A percentile compares a stretch with the other conserved stretches of the same genome.
Evolutionary conservation across 1,140 invertebrate species (phyloP).

Genomic region (Helicoverpa zea): DNA sequence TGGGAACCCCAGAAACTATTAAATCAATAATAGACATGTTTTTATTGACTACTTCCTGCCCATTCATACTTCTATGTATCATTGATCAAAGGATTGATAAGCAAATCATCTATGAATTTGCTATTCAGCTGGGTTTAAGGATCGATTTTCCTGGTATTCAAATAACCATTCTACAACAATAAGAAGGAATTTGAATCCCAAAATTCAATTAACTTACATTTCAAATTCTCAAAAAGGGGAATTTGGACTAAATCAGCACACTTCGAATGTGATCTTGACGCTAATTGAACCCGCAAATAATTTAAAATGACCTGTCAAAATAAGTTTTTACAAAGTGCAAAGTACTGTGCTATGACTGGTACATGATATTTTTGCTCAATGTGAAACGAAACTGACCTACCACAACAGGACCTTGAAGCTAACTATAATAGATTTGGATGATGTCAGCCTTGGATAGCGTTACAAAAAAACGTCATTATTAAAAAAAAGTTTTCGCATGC

Average conservation of each 20-base stretch:
- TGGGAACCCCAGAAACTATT: not conserved
- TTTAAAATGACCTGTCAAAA: not conserved
- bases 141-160: too few species aligned
- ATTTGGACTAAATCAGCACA: too few species aligned
- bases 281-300: too few species aligned
- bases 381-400: slow-evolving; percentile 30
- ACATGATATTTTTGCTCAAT: slow-evolving; percentile 19
- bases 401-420: slow-evolving; percentile 9
- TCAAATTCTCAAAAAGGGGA: too few species aligned
- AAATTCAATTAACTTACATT: too few species aligned
- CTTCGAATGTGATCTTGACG: too few species aligned
- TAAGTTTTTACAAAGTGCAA: slow-evolving; percentile 10
- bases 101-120: too few species aligned
- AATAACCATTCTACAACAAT: too few species aligned
- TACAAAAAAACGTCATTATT: not conserved
- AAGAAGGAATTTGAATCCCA: too few species aligned
- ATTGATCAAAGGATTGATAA: not conserved
- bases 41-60: slow-evolving; percentile 14
- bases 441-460: slow-evolving; percentile 9
- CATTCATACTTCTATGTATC: not conserved
- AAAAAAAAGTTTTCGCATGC: slow-evolving; percentile 3
- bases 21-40: not conserved
- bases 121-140: too few species aligned
- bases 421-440: slow-evolving; percentile 28
- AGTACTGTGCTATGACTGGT: not conserved